Evolutionary conservation across 2,113 vertebrate genomes (phyloP).

Genomic region (Plecturocebus donacophilus): DNA sequence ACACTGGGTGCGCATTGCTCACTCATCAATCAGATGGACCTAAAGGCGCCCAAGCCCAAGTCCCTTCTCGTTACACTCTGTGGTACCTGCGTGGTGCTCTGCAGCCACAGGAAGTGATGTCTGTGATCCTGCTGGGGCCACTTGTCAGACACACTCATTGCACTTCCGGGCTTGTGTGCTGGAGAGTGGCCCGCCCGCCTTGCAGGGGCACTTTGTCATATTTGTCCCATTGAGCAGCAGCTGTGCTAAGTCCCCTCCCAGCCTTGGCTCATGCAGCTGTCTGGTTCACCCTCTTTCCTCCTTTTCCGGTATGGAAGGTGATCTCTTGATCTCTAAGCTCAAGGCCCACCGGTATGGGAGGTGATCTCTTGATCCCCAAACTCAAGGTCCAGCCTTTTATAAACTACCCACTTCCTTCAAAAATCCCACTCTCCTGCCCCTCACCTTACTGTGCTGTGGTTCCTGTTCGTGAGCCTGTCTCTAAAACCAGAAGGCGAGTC

Average conservation of each 20-base stretch:
- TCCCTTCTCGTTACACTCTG: neutral
- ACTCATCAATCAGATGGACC: neutral
- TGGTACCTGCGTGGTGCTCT: accelerated
- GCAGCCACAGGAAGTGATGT: neutral
- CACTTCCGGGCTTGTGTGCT: neutral
- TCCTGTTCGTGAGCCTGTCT: neutral
- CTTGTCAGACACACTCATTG: accelerated
- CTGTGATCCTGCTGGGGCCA: accelerated
- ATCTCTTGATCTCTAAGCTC: too few relatives aligned
- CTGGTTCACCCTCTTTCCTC: neutral
- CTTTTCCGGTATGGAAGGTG: too few relatives aligned
- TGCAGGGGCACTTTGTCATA: neutral
- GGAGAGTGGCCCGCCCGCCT: neutral
- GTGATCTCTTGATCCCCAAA: too few relatives aligned
- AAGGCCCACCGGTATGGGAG: too few relatives aligned
- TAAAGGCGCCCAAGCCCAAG: accelerated
- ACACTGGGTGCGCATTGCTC: accelerated
- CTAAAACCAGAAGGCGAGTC: neutral
- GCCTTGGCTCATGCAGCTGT: neutral
- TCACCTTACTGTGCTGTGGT: neutral
- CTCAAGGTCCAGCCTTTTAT: neutral
- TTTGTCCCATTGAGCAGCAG: accelerated
- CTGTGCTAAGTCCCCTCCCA: neutral
- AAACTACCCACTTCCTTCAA: neutral
- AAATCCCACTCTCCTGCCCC: neutral